Conservation (phyloP, 1,140 invertebrate genomes). For the Ips typographus region DNA sequence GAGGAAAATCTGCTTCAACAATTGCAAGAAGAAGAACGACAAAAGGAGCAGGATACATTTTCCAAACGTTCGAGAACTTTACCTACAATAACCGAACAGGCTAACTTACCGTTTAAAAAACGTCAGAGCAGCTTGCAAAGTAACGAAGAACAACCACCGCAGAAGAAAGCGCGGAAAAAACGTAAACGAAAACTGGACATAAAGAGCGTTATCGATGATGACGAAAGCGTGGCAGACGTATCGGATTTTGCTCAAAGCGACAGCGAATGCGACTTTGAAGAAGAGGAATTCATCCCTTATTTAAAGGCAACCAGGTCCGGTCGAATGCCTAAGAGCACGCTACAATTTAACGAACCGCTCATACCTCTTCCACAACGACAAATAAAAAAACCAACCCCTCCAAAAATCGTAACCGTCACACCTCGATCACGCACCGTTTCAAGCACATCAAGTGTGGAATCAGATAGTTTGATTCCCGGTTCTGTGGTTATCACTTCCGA, state of each 20-base stretch:
- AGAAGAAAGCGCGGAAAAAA: conserved; percentile 8
- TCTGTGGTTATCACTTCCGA: conserved; percentile 52
- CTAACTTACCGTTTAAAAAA: neutral
- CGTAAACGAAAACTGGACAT: conserved; percentile 10
- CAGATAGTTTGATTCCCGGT: conserved; percentile 40
- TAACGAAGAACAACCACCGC: conserved; percentile 34
- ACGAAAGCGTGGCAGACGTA: conserved; percentile 36
- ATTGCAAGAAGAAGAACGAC: conserved; percentile 37
- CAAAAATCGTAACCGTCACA: conserved; percentile 45
- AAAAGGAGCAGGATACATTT: conserved; percentile 21
- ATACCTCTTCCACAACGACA: conserved; percentile 65
- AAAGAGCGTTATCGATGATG: conserved; percentile 8
- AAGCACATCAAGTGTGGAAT: conserved; percentile 18
- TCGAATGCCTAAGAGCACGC: conserved; percentile 41
- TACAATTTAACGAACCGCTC: conserved; percentile 64
- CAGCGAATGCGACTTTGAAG: conserved; percentile 33
- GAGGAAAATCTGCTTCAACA: conserved; percentile 44
- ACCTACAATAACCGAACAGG: too few species aligned
- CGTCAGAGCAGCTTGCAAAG: conserved; percentile 9
- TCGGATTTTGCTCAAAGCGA: conserved; percentile 21
- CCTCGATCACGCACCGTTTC: conserved; percentile 66
- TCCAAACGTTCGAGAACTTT: neutral
- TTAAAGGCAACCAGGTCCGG: conserved; percentile 41
- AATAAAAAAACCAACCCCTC: too few species aligned
- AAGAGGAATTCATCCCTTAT: conserved; percentile 35